A percentile compares a stretch with the other conserved stretches of the same genome.
Evolutionary conservation across 2,888 invertebrate species (phyloP).

Genomic region (Ochropleura leucogaster): DNA sequence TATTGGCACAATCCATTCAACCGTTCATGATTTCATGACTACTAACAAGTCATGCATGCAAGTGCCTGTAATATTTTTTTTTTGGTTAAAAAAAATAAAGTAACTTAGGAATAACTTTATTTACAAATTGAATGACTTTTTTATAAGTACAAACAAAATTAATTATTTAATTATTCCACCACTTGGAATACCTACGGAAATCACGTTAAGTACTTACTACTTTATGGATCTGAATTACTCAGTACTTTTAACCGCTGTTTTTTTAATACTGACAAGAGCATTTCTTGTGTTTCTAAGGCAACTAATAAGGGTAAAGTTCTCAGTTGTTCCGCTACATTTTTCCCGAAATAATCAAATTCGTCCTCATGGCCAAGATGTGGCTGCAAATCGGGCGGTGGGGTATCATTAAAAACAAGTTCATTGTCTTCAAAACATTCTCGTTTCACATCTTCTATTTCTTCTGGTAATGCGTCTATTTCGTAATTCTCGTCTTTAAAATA

Average conservation of each 20-base stretch:
- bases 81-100: not conserved
- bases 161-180: not conserved
- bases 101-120: not conserved
- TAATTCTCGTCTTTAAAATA: conserved; percentile 8
- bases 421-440: conserved; percentile 1
- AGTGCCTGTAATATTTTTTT: too few species aligned
- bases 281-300: conserved; percentile 60
- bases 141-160: not conserved
- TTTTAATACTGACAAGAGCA: conserved; percentile 35
- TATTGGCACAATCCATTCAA: not conserved
- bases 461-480: not conserved
- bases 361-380: conserved; percentile 11
- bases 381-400: not conserved
- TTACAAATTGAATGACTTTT: not conserved
- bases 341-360: conserved; percentile 47
- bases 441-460: conserved; percentile 1
- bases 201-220: not conserved
- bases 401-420: not conserved
- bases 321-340: conserved; percentile 61
- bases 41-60: not conserved
- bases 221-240: conserved; percentile 21
- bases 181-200: not conserved
- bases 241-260: conserved; percentile 37
- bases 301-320: conserved; percentile 52
- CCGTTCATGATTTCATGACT: not conserved